These are phyloP conservation scores for Andrena haemorrhoa DNA, from an alignment of 2,888 invertebrate species.

Conservation along the genomic window DNA sequence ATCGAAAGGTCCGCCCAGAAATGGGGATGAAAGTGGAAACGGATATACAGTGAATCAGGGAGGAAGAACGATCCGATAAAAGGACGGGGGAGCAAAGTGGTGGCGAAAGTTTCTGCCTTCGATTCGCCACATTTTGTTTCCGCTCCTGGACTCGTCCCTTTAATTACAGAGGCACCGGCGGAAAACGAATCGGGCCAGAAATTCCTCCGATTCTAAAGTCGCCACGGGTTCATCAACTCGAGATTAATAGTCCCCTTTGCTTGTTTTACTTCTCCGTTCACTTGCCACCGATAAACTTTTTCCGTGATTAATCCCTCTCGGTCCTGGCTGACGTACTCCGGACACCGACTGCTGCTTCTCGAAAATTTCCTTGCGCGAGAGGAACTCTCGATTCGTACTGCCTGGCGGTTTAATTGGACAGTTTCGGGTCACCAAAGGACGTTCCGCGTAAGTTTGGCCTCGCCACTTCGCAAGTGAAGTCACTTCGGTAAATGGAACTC, in stretches of 20 bases:
- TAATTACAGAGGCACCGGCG: constrained; percentile 60
- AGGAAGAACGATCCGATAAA: not conserved
- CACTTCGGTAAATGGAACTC: not conserved
- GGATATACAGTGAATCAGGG: constrained; percentile 1
- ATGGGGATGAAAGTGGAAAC: constrained; percentile 21
- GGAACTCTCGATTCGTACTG: constrained; percentile 35
- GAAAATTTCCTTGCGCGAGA: constrained; percentile 42
- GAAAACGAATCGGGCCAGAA: constrained; percentile 36
- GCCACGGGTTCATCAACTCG: constrained; percentile 67
- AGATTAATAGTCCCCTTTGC: constrained; percentile 69
- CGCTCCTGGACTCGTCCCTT: constrained; percentile 52
- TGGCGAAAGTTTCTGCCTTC: constrained; percentile 54
- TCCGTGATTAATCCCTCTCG: constrained; percentile 65
- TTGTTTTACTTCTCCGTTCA: constrained; percentile 61
- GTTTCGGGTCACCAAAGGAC: constrained; percentile 1
- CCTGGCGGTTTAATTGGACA: constrained; percentile 26
- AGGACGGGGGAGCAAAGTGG: not conserved
- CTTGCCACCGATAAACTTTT: constrained; percentile 70
- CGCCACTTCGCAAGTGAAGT: not conserved
- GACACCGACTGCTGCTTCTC: constrained; percentile 8
- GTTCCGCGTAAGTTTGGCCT: not conserved
- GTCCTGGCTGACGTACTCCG: constrained; percentile 36
- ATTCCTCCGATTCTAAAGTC: constrained; percentile 64
- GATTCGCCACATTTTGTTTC: constrained; percentile 62
- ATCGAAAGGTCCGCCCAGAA: not conserved